Base-by-base conservation (phyloP, 2,113 vertebrate species). In the Nyctereutes procyonoides region DNA sequence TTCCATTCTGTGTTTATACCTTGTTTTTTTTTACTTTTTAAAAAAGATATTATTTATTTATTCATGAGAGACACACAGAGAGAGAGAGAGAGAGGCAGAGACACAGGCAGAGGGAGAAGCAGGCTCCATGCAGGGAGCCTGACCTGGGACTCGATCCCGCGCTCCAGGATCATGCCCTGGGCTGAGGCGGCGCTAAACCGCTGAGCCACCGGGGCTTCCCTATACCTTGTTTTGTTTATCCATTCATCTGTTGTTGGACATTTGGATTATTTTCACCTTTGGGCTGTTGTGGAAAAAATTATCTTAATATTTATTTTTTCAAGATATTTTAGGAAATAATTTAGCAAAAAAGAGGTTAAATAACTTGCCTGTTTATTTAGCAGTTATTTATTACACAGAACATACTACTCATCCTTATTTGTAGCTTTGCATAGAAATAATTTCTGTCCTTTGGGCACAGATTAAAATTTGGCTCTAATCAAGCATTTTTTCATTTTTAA, bases 251-350 rank as follows among this genome's bases (percentile, higher is more conserved):
- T 63, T 12, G 10, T 6, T 67, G 71, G 55, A 79, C 38, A 62
- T 48, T 32, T 60, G n/a, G 32, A 30, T 74, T 80, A 26, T 85
- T 90, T 79, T 10, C 74, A 43, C 38, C 9, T 93, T 87, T 80
- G 89, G 73, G 38, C 65, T 86, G 1, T 69, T 30, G 26, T 76
- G 74, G 38, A 51, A 30, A 76, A 51, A 76, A 48, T 28, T 28
- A 28, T 76, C 26, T 76, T 76, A 28, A 26, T 43, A 16, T 76
- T 76, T 67, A 62, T 88, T 56, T 93, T 94, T 96, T 32, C 56
- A 89, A 76, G 56, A 38, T 88, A 92, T 53, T 96, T 91, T 74
- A 35, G 88, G 20, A 81, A 92, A 81, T 48, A 93, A 62, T 84
- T 83, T 56, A 65, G 79, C 63, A 35, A 77, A 76, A 43, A 67